Conservation (phyloP, 2,113 vertebrate genomes). For the Brachypodius melanocephalos region DNA sequence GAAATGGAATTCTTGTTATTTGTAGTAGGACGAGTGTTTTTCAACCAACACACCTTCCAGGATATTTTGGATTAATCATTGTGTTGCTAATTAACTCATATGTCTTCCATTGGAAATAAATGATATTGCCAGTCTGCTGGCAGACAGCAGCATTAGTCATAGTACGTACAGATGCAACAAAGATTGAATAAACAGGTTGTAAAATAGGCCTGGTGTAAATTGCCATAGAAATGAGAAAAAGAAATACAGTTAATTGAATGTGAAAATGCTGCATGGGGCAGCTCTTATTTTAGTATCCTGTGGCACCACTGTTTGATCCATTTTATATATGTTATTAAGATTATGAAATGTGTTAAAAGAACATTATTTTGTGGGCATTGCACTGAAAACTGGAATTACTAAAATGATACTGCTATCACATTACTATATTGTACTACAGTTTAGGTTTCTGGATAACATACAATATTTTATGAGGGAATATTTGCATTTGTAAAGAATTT, state of each 20-base stretch:
- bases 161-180: conserved; percentile 46
- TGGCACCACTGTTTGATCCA: conserved; percentile 6
- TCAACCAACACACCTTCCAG: not conserved
- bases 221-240: not conserved
- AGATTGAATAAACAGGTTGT: conserved; percentile 20
- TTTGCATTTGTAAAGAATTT: not conserved
- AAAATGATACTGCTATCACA: not conserved
- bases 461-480: not conserved
- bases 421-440: not conserved
- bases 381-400: not conserved
- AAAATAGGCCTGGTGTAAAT: not conserved
- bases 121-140: conserved; percentile 5
- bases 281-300: not conserved
- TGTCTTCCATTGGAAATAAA: conserved; percentile 41
- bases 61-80: conserved; percentile 28
- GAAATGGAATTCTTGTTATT: not conserved
- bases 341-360: not conserved
- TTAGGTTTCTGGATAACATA: not conserved
- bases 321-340: not conserved
- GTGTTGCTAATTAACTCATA: conserved; percentile 7
- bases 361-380: not conserved
- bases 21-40: not conserved
- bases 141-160: conserved; percentile 32
- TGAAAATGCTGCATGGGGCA: not conserved
- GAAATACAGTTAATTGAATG: not conserved